Conservation (phyloP, 2,888 invertebrate species). For the Cetonia aurata region DNA sequence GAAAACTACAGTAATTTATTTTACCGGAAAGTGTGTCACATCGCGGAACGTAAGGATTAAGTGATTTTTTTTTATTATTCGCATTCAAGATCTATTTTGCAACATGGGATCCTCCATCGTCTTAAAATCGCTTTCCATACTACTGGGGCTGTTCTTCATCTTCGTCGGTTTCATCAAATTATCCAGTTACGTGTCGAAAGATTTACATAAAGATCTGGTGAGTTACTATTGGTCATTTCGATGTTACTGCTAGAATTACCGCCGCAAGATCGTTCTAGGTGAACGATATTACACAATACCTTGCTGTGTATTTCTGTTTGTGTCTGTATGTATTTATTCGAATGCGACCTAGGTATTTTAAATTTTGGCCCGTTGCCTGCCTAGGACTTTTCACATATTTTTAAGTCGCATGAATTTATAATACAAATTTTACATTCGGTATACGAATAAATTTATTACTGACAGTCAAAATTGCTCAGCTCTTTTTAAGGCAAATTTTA, state of each 20-base stretch:
- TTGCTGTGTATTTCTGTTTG: background rate
- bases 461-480: too few relatives aligned
- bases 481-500: too few relatives aligned
- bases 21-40: background rate
- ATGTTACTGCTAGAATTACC: background rate
- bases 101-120: constrained; percentile 83
- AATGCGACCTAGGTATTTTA: constrained; percentile 55
- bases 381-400: constrained; percentile 59
- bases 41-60: constrained; percentile 3
- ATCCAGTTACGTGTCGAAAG: constrained; percentile 92
- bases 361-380: constrained; percentile 64
- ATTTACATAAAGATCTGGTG: constrained; percentile 96
- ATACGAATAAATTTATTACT: too few relatives aligned
- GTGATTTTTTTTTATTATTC: constrained; percentile 6
- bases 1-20: background rate
- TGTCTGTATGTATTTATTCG: constrained; percentile 15
- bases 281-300: constrained; percentile 16
- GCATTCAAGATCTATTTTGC: background rate
- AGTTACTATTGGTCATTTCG: constrained; percentile 63
- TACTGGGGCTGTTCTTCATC: constrained; percentile 94
- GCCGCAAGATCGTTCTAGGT: constrained; percentile 3
- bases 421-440: constrained; percentile 9
- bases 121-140: constrained; percentile 89
- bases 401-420: constrained; percentile 28
- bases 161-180: constrained; percentile 95